phyloP scores from a whole-genome alignment of 2,113 vertebrate genomes.

The Limnothrissa miodon region DNA sequence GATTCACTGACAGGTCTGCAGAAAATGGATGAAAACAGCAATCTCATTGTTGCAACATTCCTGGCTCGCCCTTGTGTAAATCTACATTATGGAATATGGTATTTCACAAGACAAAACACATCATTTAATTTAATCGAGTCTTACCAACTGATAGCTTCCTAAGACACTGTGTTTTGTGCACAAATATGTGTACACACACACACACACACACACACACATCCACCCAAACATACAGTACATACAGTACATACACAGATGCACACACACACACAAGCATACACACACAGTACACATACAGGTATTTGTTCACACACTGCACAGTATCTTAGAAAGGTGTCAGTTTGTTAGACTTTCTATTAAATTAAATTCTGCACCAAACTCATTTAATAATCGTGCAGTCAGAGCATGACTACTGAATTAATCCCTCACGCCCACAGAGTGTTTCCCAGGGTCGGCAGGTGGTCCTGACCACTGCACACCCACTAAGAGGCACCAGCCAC shows the following conservation, averaged over 20 bases:
- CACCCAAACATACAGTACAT: neutral
- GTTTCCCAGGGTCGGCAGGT: neutral
- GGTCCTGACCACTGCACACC: constrained; percentile 27
- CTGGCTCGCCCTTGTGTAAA: neutral
- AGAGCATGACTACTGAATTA: neutral
- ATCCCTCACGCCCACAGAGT: neutral
- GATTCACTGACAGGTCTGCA: neutral
- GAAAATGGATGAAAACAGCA: too few species aligned
- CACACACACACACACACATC: neutral
- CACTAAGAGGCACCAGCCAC: constrained; percentile 33
- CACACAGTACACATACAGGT: neutral
- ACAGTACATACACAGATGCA: neutral
- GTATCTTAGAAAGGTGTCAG: too few species aligned
- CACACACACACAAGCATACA: neutral
- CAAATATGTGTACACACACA: neutral
- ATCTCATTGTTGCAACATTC: neutral
- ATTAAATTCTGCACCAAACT: neutral
- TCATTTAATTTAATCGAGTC: neutral
- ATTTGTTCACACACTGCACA: neutral
- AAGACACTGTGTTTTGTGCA: neutral
- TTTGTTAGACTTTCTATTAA: too few species aligned
- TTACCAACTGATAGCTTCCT: neutral
- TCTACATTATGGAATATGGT: neutral
- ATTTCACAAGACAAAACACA: neutral
- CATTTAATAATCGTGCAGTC: neutral